Percentiles rank a stretch among this genome's conserved stretches.
Conservation (phyloP, 2,113 vertebrate genomes). For the Pachyramphus minor region DNA sequence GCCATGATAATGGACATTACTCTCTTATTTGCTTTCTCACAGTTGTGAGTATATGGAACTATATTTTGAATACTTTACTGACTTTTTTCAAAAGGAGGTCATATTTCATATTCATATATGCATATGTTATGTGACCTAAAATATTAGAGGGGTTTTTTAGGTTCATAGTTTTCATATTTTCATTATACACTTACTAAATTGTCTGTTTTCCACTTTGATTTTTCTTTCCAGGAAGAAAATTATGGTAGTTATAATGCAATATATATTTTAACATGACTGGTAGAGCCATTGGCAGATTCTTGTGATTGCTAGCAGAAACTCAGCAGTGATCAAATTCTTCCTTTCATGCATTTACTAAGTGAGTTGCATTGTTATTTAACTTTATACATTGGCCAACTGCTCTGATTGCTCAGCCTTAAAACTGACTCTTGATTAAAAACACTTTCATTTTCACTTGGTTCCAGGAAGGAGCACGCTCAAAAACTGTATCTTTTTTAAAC, state of each 20-base stretch:
- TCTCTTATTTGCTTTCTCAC: neutral
- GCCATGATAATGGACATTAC: neutral
- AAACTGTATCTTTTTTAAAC: neutral
- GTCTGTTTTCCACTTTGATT: neutral
- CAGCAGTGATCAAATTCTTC: neutral
- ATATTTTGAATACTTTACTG: neutral
- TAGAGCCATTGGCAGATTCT: neutral
- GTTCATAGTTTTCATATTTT: neutral
- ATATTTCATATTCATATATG: neutral
- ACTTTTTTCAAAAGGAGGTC: neutral
- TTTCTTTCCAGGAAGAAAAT: neutral
- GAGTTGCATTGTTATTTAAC: neutral
- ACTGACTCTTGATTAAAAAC: neutral
- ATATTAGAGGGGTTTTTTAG: neutral
- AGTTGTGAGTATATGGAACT: neutral
- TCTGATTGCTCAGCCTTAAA: neutral
- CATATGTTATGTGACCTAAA: neutral
- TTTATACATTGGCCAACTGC: neutral
- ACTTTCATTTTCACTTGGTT: neutral
- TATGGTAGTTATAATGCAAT: neutral
- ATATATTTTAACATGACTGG: neutral
- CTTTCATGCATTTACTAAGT: neutral
- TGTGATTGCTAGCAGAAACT: neutral
- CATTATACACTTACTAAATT: neutral
- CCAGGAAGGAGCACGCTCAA: neutral